Percentiles rank a stretch among this genome's conserved stretches.
phyloP scores from a whole-genome alignment of 2,113 vertebrate species.

The Carassius gibelio region DNA sequence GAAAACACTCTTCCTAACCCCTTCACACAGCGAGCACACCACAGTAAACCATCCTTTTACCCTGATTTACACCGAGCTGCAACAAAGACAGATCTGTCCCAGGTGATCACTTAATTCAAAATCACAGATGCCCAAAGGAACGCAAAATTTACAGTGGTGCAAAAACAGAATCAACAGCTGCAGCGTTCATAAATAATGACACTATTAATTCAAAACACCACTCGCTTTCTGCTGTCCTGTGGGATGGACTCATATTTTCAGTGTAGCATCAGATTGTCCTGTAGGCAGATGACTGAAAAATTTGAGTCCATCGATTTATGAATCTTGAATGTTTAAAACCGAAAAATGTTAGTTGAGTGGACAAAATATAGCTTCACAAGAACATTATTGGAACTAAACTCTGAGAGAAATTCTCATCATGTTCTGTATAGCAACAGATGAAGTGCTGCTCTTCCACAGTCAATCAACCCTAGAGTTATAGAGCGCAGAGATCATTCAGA shows the following conservation, averaged over 20 bases:
- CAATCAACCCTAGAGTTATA: neutral
- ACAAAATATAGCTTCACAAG: neutral
- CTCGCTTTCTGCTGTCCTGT: conserved; percentile 15
- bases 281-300: neutral
- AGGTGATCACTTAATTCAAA: conserved; percentile 39
- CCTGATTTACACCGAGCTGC: neutral
- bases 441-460: neutral
- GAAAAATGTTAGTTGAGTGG: neutral
- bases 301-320: neutral
- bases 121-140: conserved; percentile 35
- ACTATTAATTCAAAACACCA: conserved; percentile 15
- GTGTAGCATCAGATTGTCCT: neutral
- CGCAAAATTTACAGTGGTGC: neutral
- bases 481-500: conserved; percentile 21
- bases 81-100: conserved; percentile 41
- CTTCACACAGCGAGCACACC: neutral
- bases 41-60: conserved; percentile 4
- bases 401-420: neutral
- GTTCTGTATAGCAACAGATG: neutral
- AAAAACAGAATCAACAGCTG: conserved; percentile 22
- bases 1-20: conserved; percentile 21
- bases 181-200: neutral
- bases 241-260: neutral
- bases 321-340: neutral
- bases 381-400: neutral